Percentiles rank a stretch among this genome's conserved stretches.
These are phyloP conservation scores for Fukomys damarensis DNA, from an alignment of 2,113 vertebrate genomes.

Conservation along the genomic window DNA sequence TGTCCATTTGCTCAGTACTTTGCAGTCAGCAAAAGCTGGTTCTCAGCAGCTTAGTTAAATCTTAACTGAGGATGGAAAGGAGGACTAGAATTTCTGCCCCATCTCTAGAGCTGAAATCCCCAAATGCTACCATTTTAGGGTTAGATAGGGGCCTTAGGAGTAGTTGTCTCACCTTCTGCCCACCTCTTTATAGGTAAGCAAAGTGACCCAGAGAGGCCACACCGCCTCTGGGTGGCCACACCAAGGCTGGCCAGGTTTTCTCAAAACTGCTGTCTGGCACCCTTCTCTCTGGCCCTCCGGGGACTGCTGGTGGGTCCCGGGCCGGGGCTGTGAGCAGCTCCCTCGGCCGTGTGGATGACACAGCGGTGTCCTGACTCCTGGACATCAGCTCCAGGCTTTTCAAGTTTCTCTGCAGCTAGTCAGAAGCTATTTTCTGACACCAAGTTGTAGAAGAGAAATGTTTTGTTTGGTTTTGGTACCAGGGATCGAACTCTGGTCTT, in stretches of 20 bases:
- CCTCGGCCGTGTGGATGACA: not conserved
- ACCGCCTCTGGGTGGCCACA: not conserved
- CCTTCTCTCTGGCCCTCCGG: not conserved
- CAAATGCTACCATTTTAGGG: not conserved
- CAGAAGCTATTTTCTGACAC: conserved; percentile 68
- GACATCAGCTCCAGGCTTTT: not conserved
- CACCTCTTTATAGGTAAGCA: not conserved
- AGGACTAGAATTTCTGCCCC: not conserved
- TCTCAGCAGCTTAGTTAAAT: too few relatives aligned
- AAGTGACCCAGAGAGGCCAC: not conserved
- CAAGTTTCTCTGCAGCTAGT: not conserved
- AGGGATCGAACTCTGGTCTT: too few relatives aligned
- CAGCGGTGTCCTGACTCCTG: not conserved
- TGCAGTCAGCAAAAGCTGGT: not conserved
- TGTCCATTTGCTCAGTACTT: not conserved
- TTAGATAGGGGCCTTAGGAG: not conserved
- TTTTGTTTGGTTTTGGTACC: too few relatives aligned
- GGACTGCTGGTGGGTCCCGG: not conserved
- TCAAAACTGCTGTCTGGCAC: fast-evolving
- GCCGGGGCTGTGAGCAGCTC: not conserved
- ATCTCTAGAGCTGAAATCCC: not conserved
- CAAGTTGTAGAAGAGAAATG: not conserved
- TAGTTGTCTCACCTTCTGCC: fast-evolving
- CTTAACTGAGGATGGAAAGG: not conserved
- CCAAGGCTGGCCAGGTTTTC: not conserved